Evolutionary conservation across 2,888 invertebrate species (phyloP).

Genomic region (Spodoptera picta): DNA sequence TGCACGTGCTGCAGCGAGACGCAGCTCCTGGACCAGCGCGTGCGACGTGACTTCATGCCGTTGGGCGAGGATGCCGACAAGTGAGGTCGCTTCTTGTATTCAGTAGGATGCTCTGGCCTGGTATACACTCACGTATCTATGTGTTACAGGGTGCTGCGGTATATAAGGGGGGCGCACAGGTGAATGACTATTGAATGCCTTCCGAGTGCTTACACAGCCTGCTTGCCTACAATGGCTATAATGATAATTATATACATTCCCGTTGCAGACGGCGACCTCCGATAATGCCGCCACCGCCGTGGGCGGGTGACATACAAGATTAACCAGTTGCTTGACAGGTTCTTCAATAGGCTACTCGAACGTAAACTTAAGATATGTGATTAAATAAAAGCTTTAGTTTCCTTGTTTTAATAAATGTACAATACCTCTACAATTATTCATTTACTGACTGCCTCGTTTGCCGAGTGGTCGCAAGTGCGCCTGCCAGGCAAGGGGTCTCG

Average conservation of each 20-base stretch:
- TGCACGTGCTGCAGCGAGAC: constrained; percentile 8
- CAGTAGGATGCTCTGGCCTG: neutral
- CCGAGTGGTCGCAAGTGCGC: too few relatives aligned
- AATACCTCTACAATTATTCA: too few relatives aligned
- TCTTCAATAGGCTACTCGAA: too few relatives aligned
- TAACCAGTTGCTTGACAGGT: neutral
- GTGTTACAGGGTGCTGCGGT: constrained; percentile 41
- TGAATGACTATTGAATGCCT: too few relatives aligned
- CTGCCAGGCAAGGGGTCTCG: too few relatives aligned
- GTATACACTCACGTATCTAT: neutral
- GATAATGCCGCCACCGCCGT: neutral
- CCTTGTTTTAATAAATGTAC: too few relatives aligned
- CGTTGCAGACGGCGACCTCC: constrained; percentile 10
- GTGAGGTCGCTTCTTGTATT: constrained; percentile 8
- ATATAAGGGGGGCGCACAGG: constrained; percentile 24
- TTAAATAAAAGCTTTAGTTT: too few relatives aligned
- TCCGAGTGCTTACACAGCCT: too few relatives aligned
- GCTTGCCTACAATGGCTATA: too few relatives aligned
- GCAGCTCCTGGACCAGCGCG: neutral
- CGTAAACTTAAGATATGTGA: too few relatives aligned
- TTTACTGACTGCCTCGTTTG: too few relatives aligned
- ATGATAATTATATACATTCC: neutral
- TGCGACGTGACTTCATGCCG: constrained; percentile 9
- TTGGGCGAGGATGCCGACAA: constrained; percentile 7
- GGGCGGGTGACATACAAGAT: neutral